Evolutionary conservation across 1,140 invertebrate genomes (phyloP).

Genomic region (Zaprionus capensis): DNA sequence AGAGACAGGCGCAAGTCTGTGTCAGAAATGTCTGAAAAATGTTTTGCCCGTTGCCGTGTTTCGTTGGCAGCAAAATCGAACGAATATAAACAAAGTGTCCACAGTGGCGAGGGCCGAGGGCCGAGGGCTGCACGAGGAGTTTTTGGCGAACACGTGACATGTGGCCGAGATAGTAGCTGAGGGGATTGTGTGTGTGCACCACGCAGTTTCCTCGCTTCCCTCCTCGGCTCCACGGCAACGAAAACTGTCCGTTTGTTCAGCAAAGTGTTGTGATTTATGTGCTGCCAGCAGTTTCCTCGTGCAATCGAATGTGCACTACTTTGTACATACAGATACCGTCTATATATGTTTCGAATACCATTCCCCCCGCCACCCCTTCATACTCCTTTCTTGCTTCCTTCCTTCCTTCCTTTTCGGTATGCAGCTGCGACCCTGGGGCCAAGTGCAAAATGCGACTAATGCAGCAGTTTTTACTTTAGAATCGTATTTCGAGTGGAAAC

Average conservation of each 20-base stretch:
- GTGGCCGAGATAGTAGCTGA: constrained; percentile 55
- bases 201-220: not conserved
- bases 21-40: constrained; percentile 71
- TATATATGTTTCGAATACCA: not conserved
- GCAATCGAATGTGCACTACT: constrained; percentile 40
- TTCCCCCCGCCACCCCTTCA: not conserved
- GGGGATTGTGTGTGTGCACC: constrained; percentile 26
- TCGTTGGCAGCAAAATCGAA: constrained; percentile 79
- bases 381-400: no score
- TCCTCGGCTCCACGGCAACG: not conserved
- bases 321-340: constrained; percentile 10
- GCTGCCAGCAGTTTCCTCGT: constrained; percentile 20
- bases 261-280: constrained; percentile 72
- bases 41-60: constrained; percentile 47
- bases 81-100: constrained; percentile 75
- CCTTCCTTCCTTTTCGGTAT: constrained; percentile 1
- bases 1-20: constrained; percentile 67
- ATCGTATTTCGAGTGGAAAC: constrained; percentile 28
- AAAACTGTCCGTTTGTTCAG: constrained; percentile 52
- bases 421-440: constrained; percentile 38
- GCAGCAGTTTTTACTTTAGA: constrained; percentile 37
- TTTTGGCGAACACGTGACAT: constrained; percentile 59
- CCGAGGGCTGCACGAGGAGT: not conserved
- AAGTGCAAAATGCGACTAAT: constrained; percentile 44
- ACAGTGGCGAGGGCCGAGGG: constrained; percentile 1